Percentiles rank a stretch among this genome's conserved stretches.
These are phyloP conservation scores for Lepus timidus DNA, from an alignment of 2,113 vertebrate species.

Conservation along the genomic window DNA sequence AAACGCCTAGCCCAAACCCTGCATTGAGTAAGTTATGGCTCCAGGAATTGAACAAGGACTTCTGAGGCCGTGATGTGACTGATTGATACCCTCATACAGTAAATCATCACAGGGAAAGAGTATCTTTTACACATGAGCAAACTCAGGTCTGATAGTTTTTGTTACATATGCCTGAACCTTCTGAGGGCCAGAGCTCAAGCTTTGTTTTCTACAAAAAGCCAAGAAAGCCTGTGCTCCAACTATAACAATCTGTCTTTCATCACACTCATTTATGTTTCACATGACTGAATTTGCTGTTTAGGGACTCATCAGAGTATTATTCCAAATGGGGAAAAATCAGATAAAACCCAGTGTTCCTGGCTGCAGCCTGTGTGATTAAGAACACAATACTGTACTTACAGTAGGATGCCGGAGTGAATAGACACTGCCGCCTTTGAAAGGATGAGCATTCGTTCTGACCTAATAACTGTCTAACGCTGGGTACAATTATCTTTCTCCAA, in stretches of 20 bases:
- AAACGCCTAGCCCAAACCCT: slow-evolving; percentile 42
- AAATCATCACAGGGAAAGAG: slow-evolving; percentile 21
- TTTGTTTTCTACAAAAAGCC: slow-evolving; percentile 50
- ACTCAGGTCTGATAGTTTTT: slow-evolving; percentile 36
- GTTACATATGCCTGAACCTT: slow-evolving; percentile 60
- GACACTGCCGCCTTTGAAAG: slow-evolving; percentile 77
- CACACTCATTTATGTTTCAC: slow-evolving; percentile 75
- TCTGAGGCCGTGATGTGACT: slow-evolving; percentile 20
- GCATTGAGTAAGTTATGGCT: slow-evolving; percentile 16
- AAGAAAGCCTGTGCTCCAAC: slow-evolving; percentile 41
- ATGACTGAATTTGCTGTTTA: slow-evolving; percentile 67
- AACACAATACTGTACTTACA: slow-evolving; percentile 76
- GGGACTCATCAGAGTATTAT: slow-evolving; percentile 74
- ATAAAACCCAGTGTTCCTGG: slow-evolving; percentile 69
- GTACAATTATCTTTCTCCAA: slow-evolving; percentile 83
- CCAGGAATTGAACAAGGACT: slow-evolving; percentile 42
- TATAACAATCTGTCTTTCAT: slow-evolving; percentile 76
- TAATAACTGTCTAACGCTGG: slow-evolving; percentile 82
- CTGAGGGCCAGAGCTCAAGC: slow-evolving; percentile 59
- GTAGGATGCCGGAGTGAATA: slow-evolving; percentile 48
- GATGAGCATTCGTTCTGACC: slow-evolving; percentile 71
- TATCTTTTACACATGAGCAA: slow-evolving; percentile 61
- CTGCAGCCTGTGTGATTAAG: slow-evolving; percentile 69
- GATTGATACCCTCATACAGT: slow-evolving; percentile 9
- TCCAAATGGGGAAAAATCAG: slow-evolving; percentile 60